Evolutionary conservation across 2,113 vertebrate genomes (phyloP), one percentile per base, ranked within the genome.

Genomic region (Polyodon spathula): DNA sequence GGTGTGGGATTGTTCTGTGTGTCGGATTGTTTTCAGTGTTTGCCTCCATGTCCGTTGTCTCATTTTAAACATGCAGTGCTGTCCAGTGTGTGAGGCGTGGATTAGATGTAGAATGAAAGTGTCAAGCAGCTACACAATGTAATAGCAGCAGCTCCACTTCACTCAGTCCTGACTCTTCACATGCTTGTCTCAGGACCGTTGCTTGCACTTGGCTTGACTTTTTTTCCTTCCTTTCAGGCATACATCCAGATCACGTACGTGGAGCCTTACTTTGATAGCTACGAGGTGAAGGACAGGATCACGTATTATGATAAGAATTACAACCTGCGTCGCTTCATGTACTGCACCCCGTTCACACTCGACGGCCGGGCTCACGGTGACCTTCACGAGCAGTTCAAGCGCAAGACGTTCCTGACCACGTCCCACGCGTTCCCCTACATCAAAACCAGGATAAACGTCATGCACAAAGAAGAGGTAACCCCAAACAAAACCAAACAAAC

Each of bases 301-400:
- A 99, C 96, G 0, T 98, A 99, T 74, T 99, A 98, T 1, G 96
- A 99, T 79, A 98, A 98, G 72, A 99, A 98, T 81, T 99, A 98
- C 76, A 99, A 98, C 78, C 57, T 99, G 79, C 84, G 96, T 1
- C 93, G 94, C 4, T 99, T 99, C 40, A 94, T 99, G 80, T 99
- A 98, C 85, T 98, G 94, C 78, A 99, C 96, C 0, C 96, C 96
- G 11, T 99, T 99, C 82, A 99, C 96, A 0, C 82, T 97, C 75
- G 96, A 98, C 1, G 96, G 96, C 3, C 86, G 96, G 1, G 95
- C 96, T 3, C 96, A 98, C 1, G 96, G 96, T 0, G 96, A 98
- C 53, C 89, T 99, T 61, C 94, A 97, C 1, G 94, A 99, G 66
- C 96, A 99, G 76, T 97, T 87, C 81, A 99, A 99, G 69, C 88